Base-by-base conservation (phyloP, 2,113 vertebrate genomes). In the Hiodon tergisus region DNA sequence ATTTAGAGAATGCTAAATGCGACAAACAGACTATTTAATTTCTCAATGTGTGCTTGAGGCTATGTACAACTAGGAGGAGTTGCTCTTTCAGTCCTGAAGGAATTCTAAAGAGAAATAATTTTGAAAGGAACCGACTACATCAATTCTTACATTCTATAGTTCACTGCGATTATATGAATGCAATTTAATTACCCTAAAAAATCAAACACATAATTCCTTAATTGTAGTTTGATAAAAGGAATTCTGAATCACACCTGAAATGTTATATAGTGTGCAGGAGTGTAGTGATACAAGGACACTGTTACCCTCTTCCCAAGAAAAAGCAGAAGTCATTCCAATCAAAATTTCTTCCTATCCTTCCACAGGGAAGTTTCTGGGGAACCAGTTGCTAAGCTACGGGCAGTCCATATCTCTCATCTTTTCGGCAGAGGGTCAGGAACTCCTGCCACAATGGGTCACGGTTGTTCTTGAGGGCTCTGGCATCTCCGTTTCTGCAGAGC, bases 321-420 rank as follows among this genome's bases (percentile, higher is more conserved):
- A 61, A 46, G 50, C 75, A 58, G 72, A 54, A 77, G 67, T 51
- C 51, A 53, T 63, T 55, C 76, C 75, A 67, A 47, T 63, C 79
- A 54, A 67, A 48, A 66, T 62, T 16, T 60, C 47, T 70, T 61
- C 14, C 48, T 80, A 73, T 78, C 50, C 76, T 62, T 76, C 75
- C 52, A 0, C 81, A 98, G 96, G 86, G 73, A 94, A 89, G 80
- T 98, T 96, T 83, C 89, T 95, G 81, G 92, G 91, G 78, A 85
- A 91, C 79, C 93, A 91, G 80, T 81, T 72, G 72, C 77, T 93
- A 85, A 97, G 95, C 87, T 98, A 98, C 0, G 89, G 94, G 72
- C 94, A 94, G 85, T 79, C 84, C 72, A 89, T 98, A 79, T 88
- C 86, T 4, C 78, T 97, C 84, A 87, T 86, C 76, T 92, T 97